These are phyloP conservation scores for Drosophila seclusa DNA, from an alignment of 2,888 invertebrate species.

Conservation along the genomic window DNA sequence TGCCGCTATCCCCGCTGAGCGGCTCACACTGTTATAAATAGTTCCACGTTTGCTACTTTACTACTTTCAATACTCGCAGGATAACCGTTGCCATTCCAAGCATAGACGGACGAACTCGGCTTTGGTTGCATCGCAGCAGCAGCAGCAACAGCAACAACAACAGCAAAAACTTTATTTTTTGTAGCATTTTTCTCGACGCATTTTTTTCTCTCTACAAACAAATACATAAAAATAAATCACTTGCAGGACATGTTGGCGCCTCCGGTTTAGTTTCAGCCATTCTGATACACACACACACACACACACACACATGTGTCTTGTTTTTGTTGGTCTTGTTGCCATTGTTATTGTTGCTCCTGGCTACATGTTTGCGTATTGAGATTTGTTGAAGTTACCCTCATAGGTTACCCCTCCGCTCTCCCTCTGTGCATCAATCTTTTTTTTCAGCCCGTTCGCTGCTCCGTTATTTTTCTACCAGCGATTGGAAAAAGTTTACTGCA, in stretches of 20 bases:
- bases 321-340: constrained; percentile 32
- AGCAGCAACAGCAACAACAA: constrained; percentile 16
- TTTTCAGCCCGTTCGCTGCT: constrained; percentile 30
- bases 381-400: constrained; percentile 70
- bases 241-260: constrained; percentile 84
- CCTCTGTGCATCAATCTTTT: background rate
- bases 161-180: constrained; percentile 60
- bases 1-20: constrained; percentile 34
- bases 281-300: constrained; percentile 44
- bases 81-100: constrained; percentile 30
- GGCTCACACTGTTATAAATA: constrained; percentile 66
- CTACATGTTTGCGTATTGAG: constrained; percentile 68
- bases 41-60: constrained; percentile 67
- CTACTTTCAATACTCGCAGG: constrained; percentile 43
- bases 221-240: constrained; percentile 83
- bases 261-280: constrained; percentile 74
- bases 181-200: constrained; percentile 64
- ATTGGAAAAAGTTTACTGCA: constrained; percentile 43
- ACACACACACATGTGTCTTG: constrained; percentile 22
- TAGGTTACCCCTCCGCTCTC: constrained; percentile 36
- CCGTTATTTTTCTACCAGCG: constrained; percentile 47
- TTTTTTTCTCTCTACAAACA: constrained; percentile 68
- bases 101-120: constrained; percentile 43
- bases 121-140: constrained; percentile 42
- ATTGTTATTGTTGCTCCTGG: constrained; percentile 53